Evolutionary conservation across 2,113 vertebrate genomes (phyloP), one percentile per base, ranked within the genome.

Genomic region (Dryoscopus gambensis): DNA sequence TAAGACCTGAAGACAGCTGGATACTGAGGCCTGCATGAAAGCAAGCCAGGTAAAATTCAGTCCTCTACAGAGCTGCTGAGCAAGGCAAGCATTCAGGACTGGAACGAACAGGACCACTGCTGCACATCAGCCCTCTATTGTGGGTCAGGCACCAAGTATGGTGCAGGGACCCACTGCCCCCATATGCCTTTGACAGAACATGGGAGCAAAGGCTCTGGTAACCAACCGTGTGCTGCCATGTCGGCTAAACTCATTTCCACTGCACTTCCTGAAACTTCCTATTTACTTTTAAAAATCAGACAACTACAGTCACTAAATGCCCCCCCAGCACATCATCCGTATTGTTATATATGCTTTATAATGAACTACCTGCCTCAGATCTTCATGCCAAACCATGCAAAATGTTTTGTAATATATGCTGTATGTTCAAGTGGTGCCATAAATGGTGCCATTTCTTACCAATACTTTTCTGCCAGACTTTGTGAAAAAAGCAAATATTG

Each of bases 401-500:
- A 89, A 71, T 7, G 6, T 59, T 79, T 62, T n/a, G 4, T 40
- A 79, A 82, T 28, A 69, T 10, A 56, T 11, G 25, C 9, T 9
- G 8, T 11, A 49, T 4, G 5, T 74, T 65, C 15, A 82, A 49
- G 23, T 56, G 74, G 82, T 69, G 35, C 15, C 21, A 3, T 17
- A 27, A 63, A 9, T 4, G 6, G 50, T 42, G 69, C n/a, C 10
- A 3, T 71, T 83, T 89, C 98, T 98, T 98, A 99, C 99, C 99
- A 99, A 94, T 65, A 99, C 99, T 98, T 98, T 99, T 86, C 99
- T 98, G 69, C 99, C 99, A 49, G 99, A 99, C 95, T 99, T 99
- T 13, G 98, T 99, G 97, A 99, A 99, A 97, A 99, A 99, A 40
- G 99, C 98, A 97, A 99, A 99, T 96, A 99, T 99, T 13, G 99